Evolutionary conservation across 1,140 invertebrate species (phyloP).

Genomic region (Saccostrea echinata): DNA sequence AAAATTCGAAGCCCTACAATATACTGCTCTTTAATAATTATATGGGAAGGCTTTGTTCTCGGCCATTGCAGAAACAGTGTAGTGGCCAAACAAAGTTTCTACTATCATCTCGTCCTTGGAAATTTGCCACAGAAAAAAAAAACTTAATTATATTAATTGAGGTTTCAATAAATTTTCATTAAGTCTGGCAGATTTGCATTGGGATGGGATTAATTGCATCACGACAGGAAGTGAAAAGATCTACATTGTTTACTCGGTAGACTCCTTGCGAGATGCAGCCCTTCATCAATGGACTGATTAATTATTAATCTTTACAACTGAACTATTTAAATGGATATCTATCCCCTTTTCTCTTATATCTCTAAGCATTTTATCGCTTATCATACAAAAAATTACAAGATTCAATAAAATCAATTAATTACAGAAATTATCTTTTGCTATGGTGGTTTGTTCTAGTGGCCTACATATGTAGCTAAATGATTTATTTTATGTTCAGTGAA

Average conservation of each 20-base stretch:
- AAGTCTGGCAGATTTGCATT: neutral
- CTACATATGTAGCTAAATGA: no score
- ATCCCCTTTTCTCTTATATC: no score
- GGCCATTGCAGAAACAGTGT: neutral
- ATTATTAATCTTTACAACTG: neutral
- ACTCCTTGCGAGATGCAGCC: neutral
- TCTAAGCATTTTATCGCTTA: no score
- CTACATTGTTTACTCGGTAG: neutral
- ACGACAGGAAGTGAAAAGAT: neutral
- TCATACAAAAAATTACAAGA: no score
- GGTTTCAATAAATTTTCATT: neutral
- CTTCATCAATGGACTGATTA: neutral
- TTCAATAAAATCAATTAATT: no score
- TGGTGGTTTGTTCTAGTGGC: no score
- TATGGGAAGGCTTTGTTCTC: neutral
- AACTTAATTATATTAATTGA: slow-evolving; percentile 22
- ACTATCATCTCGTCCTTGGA: neutral
- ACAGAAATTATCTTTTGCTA: no score
- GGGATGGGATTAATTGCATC: neutral
- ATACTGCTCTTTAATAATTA: neutral
- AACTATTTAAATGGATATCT: neutral
- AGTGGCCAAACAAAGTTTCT: neutral
- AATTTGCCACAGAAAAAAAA: neutral
- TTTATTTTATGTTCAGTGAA: no score
- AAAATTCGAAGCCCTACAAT: neutral